Evolutionary conservation across 2,888 invertebrate genomes (phyloP).

Genomic region (Buathra laborator): DNA sequence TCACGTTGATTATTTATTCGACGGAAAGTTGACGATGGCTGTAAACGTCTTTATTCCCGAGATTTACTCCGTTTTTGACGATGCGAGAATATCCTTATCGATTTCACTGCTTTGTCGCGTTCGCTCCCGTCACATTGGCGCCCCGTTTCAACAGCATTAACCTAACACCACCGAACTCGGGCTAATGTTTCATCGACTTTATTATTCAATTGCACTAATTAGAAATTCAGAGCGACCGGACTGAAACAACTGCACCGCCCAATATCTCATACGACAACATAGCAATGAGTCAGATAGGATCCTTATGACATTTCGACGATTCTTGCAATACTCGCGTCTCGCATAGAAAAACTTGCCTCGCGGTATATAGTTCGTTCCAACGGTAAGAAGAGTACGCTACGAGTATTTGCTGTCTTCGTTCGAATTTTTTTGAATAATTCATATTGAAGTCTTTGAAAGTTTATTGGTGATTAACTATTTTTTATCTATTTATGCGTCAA

Average conservation of each 20-base stretch:
- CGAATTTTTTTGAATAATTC: too few relatives aligned
- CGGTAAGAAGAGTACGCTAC: slow-evolving; percentile 29
- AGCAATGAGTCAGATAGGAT: background rate
- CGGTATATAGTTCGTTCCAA: background rate
- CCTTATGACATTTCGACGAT: slow-evolving; percentile 14
- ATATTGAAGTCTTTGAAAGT: background rate
- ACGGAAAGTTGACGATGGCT: background rate
- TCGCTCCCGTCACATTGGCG: slow-evolving; percentile 38
- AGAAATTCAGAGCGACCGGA: background rate
- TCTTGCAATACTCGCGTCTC: background rate
- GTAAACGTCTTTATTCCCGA: background rate
- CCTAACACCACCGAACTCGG: background rate
- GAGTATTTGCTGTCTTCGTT: background rate
- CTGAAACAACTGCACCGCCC: background rate
- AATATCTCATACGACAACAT: slow-evolving; percentile 1
- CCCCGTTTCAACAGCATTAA: slow-evolving; percentile 21
- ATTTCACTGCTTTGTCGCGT: slow-evolving; percentile 30
- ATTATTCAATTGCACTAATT: background rate
- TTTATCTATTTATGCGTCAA: too few relatives aligned
- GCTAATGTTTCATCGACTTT: background rate
- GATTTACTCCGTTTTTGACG: background rate
- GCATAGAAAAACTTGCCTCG: background rate
- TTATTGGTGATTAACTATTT: background rate
- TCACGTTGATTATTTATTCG: background rate
- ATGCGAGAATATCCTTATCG: slow-evolving; percentile 41